Conservation (phyloP, 2,113 vertebrate genomes). For the Furnarius figulus region DNA sequence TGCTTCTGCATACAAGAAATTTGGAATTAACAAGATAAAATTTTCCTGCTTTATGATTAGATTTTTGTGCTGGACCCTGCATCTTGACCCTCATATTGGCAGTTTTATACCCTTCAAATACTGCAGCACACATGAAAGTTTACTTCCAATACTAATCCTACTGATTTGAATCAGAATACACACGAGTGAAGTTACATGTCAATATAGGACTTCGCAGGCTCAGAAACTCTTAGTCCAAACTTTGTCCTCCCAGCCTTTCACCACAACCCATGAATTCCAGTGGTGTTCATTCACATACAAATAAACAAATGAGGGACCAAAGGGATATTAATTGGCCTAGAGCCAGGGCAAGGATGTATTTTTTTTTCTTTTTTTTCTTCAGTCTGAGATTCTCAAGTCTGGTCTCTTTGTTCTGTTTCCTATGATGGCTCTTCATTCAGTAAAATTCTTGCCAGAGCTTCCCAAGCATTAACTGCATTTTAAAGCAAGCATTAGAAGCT, state of each 20-base stretch:
- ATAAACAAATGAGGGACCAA: neutral
- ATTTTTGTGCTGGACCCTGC: neutral
- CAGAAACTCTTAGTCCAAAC: neutral
- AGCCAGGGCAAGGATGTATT: neutral
- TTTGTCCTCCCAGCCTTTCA: neutral
- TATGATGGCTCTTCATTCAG: neutral
- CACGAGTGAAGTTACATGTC: neutral
- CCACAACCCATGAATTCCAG: neutral
- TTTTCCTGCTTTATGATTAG: neutral
- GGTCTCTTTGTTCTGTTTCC: neutral
- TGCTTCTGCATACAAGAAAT: neutral
- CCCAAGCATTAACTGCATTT: neutral
- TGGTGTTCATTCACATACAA: neutral
- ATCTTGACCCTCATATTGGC: neutral
- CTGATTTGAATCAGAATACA: neutral
- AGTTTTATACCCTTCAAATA: neutral
- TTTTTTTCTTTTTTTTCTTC: neutral
- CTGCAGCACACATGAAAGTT: neutral
- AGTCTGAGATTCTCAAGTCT: neutral
- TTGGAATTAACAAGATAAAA: neutral
- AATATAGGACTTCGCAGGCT: neutral
- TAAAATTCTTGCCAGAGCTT: neutral
- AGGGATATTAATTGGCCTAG: neutral
- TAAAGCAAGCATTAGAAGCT: neutral
- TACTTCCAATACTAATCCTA: neutral